Evolutionary conservation across 1,140 invertebrate species (phyloP), one percentile per base, ranked within the genome.

Genomic region (Drosophila insularis): DNA sequence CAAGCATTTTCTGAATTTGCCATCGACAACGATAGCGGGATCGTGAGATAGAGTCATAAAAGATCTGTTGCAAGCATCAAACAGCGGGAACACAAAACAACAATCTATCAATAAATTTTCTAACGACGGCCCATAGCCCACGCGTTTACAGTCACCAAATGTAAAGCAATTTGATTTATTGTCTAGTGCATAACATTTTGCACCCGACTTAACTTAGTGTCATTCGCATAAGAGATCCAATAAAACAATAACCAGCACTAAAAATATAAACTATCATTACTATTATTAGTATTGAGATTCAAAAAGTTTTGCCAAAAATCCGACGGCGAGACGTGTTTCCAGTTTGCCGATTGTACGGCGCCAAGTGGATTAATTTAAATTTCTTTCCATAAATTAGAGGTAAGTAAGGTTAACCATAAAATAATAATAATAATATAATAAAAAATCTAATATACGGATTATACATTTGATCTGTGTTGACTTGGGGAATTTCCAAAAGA

Each of bases 341-440:
- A 65, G 68, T 37, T 27, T 60, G 73, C 80, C 67, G 65, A 62
- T 82, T 68, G 46, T 53, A 70, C 80, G 76, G 68, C 75, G 77
- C 63, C 75, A 76, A 74, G 82, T 86, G 82, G 82, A 86, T 86
- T 86, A 86, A 82, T 64, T 78, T 86, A 50, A 82, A 82, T 89
- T 87, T 50, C 72, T 76, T 50, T 76, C 40, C 72, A 68, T 55
- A 63, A 71, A 68, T 56, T 74, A 73, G 84, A 86, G 82, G 82
- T 86, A 40, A 82, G 82, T 50, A 8, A 50, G 17, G 43, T 27
- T 27, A 27, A 27, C 43, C 21, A 63, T 27, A 27, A 27, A n/a
- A 63, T 43, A 14, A 4, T 46, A 46, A n/a, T n/a, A 17, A 35
- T 11, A 63, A 23, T 23, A 23, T 23, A 23, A 23, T 23, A 23